Evolutionary conservation across 1,140 invertebrate genomes (phyloP), one percentile per base, ranked within the genome.

Genomic region (Pachypsylla venusta): DNA sequence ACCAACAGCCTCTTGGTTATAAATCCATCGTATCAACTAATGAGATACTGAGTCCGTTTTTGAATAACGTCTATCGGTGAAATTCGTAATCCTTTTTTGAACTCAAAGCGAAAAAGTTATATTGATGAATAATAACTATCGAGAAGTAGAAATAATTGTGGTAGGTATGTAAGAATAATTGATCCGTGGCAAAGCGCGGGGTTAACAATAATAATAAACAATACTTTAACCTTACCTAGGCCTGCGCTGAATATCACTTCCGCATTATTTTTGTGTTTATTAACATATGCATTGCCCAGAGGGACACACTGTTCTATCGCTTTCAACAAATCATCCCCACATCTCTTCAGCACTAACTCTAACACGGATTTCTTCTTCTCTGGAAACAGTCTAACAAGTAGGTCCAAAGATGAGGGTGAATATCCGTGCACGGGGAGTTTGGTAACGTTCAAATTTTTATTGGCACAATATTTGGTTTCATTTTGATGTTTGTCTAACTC

Each of bases 311-410:
- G 81, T 64, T 85, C 82, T 24, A 85, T 85, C 7, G 83, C 81
- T 61, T 87, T 85, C 1, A 89, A 74, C n/a, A 93, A 69, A 67
- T 93, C 88, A 30, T 90, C 82, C 61, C 87, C 87, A 69, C 88
- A 92, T 20, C 87, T 79, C 61, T 89, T 82, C 10, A 93, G 71
- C 10, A 93, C 87, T 56, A 95, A 70, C 66, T 94, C 90, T 35
- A 97, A 70, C 0, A 95, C 89, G 0, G 87, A 81, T 13, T 85
- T 77, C 68, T 85, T 77, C 69, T 95, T 93, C 53, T 84, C 82
- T 0, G 91, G 91, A 70, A 95, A 96, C 3, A 95, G 73, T 53
- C 87, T 80, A 3, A 81, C 77, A 28, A 95, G 71, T 72, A 93
- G 91, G 62, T 94, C 89, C 27, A 95, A 73, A 1, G 84, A 84